Conservation (phyloP, 2,113 vertebrate genomes). For the Solea senegalensis region DNA sequence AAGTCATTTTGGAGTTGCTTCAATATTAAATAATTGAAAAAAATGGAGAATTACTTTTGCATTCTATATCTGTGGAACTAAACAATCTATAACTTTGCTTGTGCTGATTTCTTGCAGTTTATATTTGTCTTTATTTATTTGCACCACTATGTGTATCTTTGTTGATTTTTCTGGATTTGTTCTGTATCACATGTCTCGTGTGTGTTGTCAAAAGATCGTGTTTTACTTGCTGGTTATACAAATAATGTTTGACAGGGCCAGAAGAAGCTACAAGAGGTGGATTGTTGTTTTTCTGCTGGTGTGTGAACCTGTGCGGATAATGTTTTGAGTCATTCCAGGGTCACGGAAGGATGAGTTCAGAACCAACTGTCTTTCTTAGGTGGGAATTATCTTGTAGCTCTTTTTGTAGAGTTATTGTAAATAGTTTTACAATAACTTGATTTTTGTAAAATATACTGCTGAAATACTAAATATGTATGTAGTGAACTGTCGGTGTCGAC, state of each 20-base stretch:
- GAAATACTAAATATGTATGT: neutral
- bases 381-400: neutral
- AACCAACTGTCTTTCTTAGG: constrained; percentile 10
- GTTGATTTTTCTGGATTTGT: neutral
- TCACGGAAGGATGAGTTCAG: constrained; percentile 6
- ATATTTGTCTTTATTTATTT: no score
- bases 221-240: neutral
- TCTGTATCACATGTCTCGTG: neutral
- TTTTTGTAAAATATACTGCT: neutral
- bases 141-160: constrained; percentile 1
- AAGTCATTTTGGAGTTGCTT: no score
- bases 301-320: constrained; percentile 9
- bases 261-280: neutral
- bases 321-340: constrained; percentile 36
- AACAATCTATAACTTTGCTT: no score
- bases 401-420: neutral
- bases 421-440: constrained; percentile 1
- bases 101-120: no score
- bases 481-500: neutral
- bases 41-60: no score
- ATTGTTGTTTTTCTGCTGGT: neutral
- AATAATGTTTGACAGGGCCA: neutral
- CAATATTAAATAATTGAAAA: no score
- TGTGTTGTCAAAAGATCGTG: neutral
- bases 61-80: no score